Evolutionary conservation across 2,888 invertebrate species (phyloP), one percentile per base, ranked within the genome.

Genomic region (Tachina fera): DNA sequence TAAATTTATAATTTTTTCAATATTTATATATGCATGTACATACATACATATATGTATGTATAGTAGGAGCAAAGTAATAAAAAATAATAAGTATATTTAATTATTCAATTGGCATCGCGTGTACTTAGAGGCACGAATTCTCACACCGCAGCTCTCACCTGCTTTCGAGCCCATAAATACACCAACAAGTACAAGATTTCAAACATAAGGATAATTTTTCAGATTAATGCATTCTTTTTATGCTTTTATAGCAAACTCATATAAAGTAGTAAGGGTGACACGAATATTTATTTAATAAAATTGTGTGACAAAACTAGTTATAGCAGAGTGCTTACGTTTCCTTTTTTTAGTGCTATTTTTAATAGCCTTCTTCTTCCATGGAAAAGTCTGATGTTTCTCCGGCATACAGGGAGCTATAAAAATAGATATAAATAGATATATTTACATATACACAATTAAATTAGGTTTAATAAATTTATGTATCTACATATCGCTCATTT

Each of bases 311-410:
- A 39, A 63, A 56, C 13, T 51, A 43, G 19, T 2, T 72, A 39
- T 45, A 51, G 31, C 53, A 63, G 31, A 11, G 61, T 61, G 19
- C 8, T 45, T 31, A 9, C 39, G 16, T 56, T 58, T 39, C 19
- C 16, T 63, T 41, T 47, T 74, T 31, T 43, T 49, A 39, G 9
- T 56, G 31, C 43, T 47, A 11, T 13, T 14, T 76, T 90, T 89
- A 92, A 86, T 93, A 94, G 89, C 96, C 96, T 90, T 97, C 97
- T 93, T 97, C 97, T 91, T 97, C 97, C 97, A 97, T 97, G 14
- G 96, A 95, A 91, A 97, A 96, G 92, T 97, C 97, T 88, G 95
- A 95, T 67, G 96, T 96, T 93, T 97, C 97, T 87, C 95, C 94
- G 84, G 95, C 95, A 92, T 97, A 96, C 76, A 96, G 95, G 68